A percentile compares a stretch with the other conserved stretches of the same genome.
These are phyloP conservation scores for Cladopsammia gracilis DNA, from an alignment of 64 coral and sea anemone species.

Conservation along the genomic window DNA sequence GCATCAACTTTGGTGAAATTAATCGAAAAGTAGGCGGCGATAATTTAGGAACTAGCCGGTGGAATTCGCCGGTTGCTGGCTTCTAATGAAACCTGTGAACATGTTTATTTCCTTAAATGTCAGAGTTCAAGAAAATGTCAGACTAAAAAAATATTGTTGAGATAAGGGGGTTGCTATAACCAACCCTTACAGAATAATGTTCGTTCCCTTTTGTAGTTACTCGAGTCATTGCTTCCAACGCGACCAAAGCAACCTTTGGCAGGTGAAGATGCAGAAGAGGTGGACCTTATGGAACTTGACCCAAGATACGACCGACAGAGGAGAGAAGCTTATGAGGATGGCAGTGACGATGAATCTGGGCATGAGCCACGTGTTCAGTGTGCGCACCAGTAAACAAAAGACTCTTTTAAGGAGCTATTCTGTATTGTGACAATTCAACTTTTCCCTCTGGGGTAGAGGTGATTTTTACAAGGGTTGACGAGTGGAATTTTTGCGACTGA, in stretches of 20 bases:
- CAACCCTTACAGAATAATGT: too few species aligned
- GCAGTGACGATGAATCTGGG: slow-evolving; percentile 82
- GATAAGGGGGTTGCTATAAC: too few species aligned
- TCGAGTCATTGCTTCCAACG: slow-evolving; percentile 85
- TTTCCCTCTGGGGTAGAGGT: not conserved
- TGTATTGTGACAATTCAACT: not conserved
- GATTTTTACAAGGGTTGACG: not conserved
- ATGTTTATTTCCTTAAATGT: too few species aligned
- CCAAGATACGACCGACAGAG: slow-evolving; percentile 59
- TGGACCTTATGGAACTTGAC: slow-evolving; percentile 86
- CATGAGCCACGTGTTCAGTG: slow-evolving; percentile 87
- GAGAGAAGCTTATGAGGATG: slow-evolving; percentile 88
- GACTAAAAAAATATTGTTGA: too few species aligned
- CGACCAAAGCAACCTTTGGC: slow-evolving; percentile 64
- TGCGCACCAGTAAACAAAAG: slow-evolving; percentile 81
- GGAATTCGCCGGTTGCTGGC: too few species aligned
- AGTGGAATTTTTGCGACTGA: not conserved
- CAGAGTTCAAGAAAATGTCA: too few species aligned
- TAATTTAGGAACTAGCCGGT: too few species aligned
- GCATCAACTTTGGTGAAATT: too few species aligned
- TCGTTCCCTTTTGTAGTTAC: slow-evolving; percentile 65
- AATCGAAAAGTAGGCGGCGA: too few species aligned
- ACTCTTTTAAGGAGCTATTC: not conserved
- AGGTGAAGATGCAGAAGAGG: slow-evolving; percentile 89
- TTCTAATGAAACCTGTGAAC: too few species aligned